Evolutionary conservation across 2,888 invertebrate genomes (phyloP).

Genomic region (Blera fallax): DNA sequence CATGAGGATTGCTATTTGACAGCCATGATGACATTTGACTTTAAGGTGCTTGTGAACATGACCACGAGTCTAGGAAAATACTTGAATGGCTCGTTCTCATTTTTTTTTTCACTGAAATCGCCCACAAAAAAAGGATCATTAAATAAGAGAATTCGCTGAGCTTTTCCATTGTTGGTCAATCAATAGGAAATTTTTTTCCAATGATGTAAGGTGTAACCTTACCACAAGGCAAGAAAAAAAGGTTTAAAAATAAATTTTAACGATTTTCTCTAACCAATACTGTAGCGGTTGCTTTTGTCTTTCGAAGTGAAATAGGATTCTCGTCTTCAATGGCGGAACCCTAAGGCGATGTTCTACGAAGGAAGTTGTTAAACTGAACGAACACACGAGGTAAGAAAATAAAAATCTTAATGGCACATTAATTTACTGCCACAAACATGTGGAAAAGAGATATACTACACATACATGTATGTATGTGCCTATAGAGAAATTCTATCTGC

Average conservation of each 20-base stretch:
- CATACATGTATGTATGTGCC: background rate
- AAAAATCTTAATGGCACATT: constrained; percentile 67
- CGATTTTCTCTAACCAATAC: constrained; percentile 14
- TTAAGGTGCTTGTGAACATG: background rate
- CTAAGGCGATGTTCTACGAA: background rate
- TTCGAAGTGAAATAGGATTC: background rate
- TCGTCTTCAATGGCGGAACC: background rate
- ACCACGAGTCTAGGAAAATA: background rate
- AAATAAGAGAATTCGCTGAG: constrained; percentile 26
- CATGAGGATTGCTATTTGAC: constrained; percentile 4
- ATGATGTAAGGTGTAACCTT: background rate
- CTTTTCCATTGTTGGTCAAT: constrained; percentile 1
- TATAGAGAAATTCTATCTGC: constrained; percentile 47
- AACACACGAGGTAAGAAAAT: constrained; percentile 33
- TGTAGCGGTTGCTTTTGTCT: background rate
- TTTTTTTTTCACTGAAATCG: background rate
- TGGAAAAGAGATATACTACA: constrained; percentile 1
- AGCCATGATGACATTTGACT: constrained; percentile 3
- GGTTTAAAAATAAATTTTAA: constrained; percentile 47
- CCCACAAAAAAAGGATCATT: constrained; percentile 1
- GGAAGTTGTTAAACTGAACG: constrained; percentile 27
- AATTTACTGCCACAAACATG: constrained; percentile 68
- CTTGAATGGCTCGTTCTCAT: background rate
- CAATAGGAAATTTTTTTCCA: background rate
- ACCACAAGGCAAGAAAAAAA: background rate